phyloP scores from a whole-genome alignment of 2,888 invertebrate genomes.

The Ptychoptera contaminata region DNA sequence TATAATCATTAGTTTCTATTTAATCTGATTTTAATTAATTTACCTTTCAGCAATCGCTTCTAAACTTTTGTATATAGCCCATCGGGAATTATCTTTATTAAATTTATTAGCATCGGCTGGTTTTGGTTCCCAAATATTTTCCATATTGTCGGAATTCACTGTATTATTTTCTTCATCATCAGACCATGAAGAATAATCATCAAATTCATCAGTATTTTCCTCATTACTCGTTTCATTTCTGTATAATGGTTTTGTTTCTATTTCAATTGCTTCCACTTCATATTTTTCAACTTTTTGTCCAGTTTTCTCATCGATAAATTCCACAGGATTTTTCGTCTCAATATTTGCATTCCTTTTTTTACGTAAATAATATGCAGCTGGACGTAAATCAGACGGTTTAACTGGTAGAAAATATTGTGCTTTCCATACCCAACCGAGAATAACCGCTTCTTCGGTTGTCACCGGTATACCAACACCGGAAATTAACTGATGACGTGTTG shows the following conservation, averaged over 20 bases:
- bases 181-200: background rate
- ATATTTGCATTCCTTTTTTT: background rate
- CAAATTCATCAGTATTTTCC: background rate
- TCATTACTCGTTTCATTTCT: background rate
- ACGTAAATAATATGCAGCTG: background rate
- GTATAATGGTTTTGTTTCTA: background rate
- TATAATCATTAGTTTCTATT: constrained; percentile 8
- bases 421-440: background rate
- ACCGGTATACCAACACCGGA: background rate
- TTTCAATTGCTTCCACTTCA: constrained; percentile 2
- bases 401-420: background rate
- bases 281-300: constrained; percentile 5
- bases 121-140: background rate
- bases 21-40: constrained; percentile 8
- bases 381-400: background rate
- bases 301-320: background rate
- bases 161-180: background rate
- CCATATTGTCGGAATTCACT: background rate
- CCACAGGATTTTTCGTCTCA: background rate
- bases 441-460: background rate
- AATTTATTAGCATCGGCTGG: background rate
- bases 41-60: constrained; percentile 43
- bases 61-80: constrained; percentile 49
- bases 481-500: background rate
- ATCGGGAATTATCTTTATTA: constrained; percentile 34